Conservation (phyloP, 2,888 invertebrate genomes). For the Hydrotaea cyrtoneurina region DNA sequence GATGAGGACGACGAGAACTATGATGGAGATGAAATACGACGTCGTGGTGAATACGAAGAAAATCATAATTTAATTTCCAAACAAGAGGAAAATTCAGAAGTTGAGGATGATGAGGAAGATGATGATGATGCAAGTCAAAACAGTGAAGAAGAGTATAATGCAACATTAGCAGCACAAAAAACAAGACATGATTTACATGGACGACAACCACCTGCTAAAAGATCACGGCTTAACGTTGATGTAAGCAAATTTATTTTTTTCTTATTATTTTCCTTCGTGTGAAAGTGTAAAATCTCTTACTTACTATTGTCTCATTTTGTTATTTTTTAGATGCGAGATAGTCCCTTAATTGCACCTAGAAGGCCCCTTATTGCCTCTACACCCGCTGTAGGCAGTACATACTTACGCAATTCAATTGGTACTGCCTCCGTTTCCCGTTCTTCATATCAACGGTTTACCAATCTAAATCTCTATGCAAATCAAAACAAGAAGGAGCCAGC, state of each 20-base stretch:
- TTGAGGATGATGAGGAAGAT: constrained; percentile 54
- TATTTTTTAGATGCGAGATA: constrained; percentile 58
- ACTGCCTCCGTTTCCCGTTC: constrained; percentile 64
- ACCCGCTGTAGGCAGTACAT: constrained; percentile 56
- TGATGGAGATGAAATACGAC: constrained; percentile 63
- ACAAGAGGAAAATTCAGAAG: constrained; percentile 43
- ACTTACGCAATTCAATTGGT: constrained; percentile 62
- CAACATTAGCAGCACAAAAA: constrained; percentile 38
- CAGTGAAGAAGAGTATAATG: constrained; percentile 70
- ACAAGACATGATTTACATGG: constrained; percentile 50
- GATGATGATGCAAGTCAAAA: constrained; percentile 70
- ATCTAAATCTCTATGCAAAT: constrained; percentile 72
- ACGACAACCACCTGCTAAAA: constrained; percentile 69
- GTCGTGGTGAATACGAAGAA: constrained; percentile 69
- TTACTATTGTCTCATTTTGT: background rate
- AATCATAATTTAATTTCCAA: constrained; percentile 62
- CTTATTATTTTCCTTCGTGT: too few species aligned
- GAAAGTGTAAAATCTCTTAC: too few species aligned
- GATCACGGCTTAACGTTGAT: constrained; percentile 67
- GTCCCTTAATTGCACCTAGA: constrained; percentile 65
- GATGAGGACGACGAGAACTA: constrained; percentile 72
- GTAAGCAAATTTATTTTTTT: constrained; percentile 61
- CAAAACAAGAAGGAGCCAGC: constrained; percentile 74
- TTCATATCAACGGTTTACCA: constrained; percentile 61
- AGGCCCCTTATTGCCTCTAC: constrained; percentile 70